Evolutionary conservation across 2,113 vertebrate species (phyloP).

Genomic region (Apistogramma diplotaenia): DNA sequence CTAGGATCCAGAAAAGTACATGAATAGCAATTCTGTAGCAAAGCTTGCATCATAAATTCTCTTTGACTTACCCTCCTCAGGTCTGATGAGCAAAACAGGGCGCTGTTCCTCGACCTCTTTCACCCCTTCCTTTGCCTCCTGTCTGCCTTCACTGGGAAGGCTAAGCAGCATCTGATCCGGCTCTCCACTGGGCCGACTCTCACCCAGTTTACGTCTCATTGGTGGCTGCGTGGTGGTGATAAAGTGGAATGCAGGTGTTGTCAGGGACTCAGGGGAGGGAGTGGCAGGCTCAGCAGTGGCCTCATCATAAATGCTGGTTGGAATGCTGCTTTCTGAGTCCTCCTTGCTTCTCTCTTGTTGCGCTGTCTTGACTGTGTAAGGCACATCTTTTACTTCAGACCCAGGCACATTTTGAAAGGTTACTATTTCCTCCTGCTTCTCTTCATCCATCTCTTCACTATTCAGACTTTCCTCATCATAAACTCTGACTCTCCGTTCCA

Average conservation of each 20-base stretch:
- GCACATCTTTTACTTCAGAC: conserved; percentile 6
- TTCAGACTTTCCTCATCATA: neutral
- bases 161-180: conserved; percentile 35
- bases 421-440: neutral
- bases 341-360: conserved; percentile 14
- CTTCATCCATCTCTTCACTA: neutral
- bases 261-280: conserved; percentile 3
- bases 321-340: neutral
- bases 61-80: conserved; percentile 79
- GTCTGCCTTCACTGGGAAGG: conserved; percentile 54
- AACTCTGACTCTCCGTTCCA: neutral
- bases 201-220: conserved; percentile 38
- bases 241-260: conserved; percentile 42
- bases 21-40: neutral
- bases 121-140: neutral
- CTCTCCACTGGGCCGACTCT: conserved; percentile 46
- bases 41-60: neutral
- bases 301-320: conserved; percentile 15
- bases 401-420: conserved; percentile 19
- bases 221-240: conserved; percentile 64
- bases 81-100: conserved; percentile 53
- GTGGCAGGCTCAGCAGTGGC: conserved; percentile 2
- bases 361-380: neutral
- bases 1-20: neutral
- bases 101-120: conserved; percentile 63